Evolutionary conservation across 2,888 invertebrate species (phyloP).

Genomic region (Brachyptera risi): DNA sequence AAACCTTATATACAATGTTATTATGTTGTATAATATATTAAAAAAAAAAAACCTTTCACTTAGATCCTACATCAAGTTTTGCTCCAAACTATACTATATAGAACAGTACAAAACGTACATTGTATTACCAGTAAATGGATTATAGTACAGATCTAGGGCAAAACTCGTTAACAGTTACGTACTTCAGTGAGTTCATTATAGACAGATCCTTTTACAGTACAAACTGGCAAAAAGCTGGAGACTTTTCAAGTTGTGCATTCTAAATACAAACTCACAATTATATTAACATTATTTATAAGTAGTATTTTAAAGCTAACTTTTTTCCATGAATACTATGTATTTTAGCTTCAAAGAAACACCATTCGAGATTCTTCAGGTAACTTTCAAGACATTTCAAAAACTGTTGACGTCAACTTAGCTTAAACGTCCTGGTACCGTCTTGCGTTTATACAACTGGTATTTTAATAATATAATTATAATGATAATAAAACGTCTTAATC

Average conservation of each 20-base stretch:
- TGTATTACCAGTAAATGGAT: too few species aligned
- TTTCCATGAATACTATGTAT: neutral
- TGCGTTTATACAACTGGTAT: constrained; percentile 8
- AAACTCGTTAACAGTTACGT: neutral
- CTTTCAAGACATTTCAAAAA: neutral
- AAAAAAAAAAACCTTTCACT: neutral
- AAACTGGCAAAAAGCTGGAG: neutral
- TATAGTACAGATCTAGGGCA: neutral
- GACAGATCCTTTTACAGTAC: too few species aligned
- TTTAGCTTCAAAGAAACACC: neutral
- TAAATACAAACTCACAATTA: neutral
- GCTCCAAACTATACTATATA: too few species aligned
- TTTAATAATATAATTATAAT: neutral
- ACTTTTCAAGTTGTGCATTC: neutral
- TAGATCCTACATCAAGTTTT: neutral
- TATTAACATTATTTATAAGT: neutral
- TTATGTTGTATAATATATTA: neutral
- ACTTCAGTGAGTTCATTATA: neutral
- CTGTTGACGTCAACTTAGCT: neutral
- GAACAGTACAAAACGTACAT: too few species aligned
- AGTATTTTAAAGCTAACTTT: neutral
- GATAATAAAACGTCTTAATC: too few species aligned
- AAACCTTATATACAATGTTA: neutral
- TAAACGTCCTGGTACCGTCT: constrained; percentile 15
- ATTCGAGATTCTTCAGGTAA: constrained; percentile 12